Evolutionary conservation across 2,888 invertebrate species (phyloP), one percentile per base, ranked within the genome.

Genomic region (Trichacis sp.): DNA sequence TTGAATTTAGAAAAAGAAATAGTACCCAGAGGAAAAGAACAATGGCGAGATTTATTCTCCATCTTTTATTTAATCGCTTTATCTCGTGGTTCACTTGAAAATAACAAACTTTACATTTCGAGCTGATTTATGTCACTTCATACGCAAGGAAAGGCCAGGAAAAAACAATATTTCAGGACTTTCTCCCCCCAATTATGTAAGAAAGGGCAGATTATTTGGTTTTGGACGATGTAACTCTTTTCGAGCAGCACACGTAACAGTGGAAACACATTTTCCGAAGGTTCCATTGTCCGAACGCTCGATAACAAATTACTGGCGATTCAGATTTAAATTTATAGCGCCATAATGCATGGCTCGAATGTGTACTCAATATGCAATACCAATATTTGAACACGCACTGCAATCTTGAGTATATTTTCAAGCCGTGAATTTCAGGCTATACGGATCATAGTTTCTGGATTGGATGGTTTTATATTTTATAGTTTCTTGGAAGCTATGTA

Each of bases 291-390:
- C 8, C n/a, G n/a, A 33, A 6, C n/a, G 33, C n/a, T 33, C 33
- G 33, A n/a, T 33, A 11, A 33, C 33, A n/a, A 14, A 40, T 40
- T 40, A 40, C 40, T 12, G 17, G 14, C 40, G 9, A 40, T 40
- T 4, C 17, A n/a, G 14, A n/a, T 40, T 40, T 40, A 15, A 40
- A 40, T 17, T 40, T n/a, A 17, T 17, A 40, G 40, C 40, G 14
- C 11, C 14, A 17, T 17, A 40, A 40, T 40, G 15, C 40, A 17
- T 40, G 2, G 17, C 40, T 40, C 33, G 33, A n/a, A 33, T 33
- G 33, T 33, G 33, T n/a, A 33, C 33, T 33, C 33, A 33, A 33
- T 33, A 33, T 33, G 33, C 33, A 33, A n/a, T 33, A 33, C 33
- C 33, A 33, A 33, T 33, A 33, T 33, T 33, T 33, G 33, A 33